Evolutionary conservation across 1,140 invertebrate species (phyloP).

Genomic region (Caenorhabditis tropicalis): DNA sequence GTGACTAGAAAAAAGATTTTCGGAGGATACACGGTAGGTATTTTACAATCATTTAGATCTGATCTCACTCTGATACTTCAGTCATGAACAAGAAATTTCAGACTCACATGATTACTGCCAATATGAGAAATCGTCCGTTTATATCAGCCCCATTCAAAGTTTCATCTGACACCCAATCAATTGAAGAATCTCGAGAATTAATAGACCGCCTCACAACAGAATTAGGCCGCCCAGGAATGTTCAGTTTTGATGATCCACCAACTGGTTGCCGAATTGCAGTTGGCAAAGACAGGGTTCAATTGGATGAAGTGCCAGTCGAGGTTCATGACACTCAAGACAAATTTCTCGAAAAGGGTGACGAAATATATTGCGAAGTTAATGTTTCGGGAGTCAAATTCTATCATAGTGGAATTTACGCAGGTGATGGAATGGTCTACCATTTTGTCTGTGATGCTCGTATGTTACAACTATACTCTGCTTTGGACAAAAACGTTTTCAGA

Average conservation of each 20-base stretch:
- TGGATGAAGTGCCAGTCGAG: constrained; percentile 31
- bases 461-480: background rate
- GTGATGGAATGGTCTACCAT: constrained; percentile 50
- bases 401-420: constrained; percentile 51
- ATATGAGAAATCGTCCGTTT: constrained; percentile 44
- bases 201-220: background rate
- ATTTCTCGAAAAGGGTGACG: constrained; percentile 41
- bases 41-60: too few species aligned
- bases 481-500: too few species aligned
- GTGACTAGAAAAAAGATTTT: background rate
- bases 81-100: too few species aligned
- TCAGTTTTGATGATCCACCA: constrained; percentile 23
- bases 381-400: constrained; percentile 43
- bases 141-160: constrained; percentile 41
- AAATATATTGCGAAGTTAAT: constrained; percentile 43
- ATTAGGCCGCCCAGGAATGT: background rate
- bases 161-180: background rate
- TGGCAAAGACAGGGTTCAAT: constrained; percentile 20
- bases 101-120: constrained; percentile 50
- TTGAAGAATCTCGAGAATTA: constrained; percentile 16
- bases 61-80: too few species aligned
- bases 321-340: constrained; percentile 32
- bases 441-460: constrained; percentile 44
- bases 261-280: background rate
- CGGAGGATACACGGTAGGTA: constrained; percentile 7